Percentiles rank a stretch among this genome's conserved stretches.
Evolutionary conservation across 2,113 vertebrate genomes (phyloP).

Genomic region (Cochlearius cochlearius): DNA sequence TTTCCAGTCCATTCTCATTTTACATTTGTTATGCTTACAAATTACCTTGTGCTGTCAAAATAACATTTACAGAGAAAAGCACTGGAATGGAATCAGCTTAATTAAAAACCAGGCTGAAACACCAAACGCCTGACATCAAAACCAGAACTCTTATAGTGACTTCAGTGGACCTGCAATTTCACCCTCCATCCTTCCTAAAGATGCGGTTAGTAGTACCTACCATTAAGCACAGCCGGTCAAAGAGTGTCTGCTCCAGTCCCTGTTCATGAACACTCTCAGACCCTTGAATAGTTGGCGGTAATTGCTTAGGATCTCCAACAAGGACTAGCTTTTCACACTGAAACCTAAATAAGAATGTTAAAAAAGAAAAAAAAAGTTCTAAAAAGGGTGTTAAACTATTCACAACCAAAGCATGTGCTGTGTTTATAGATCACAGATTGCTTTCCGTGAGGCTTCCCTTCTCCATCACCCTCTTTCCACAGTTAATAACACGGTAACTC

Average conservation of each 20-base stretch:
- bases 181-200: not conserved
- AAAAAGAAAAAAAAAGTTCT: not conserved
- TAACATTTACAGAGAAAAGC: not conserved
- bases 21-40: not conserved
- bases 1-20: not conserved
- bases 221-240: conserved; percentile 79
- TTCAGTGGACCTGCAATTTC: not conserved
- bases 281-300: conserved; percentile 80
- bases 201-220: conserved; percentile 9
- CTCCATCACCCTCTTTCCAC: not conserved
- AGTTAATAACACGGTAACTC: not conserved
- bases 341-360: conserved; percentile 67
- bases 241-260: conserved; percentile 82
- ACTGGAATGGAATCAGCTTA: not conserved
- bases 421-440: not conserved
- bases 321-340: conserved; percentile 81
- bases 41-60: not conserved
- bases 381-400: not conserved
- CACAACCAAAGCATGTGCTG: rapidly evolving
- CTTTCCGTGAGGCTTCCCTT: not conserved
- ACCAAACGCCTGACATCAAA: not conserved
- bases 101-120: not conserved
- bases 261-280: conserved; percentile 73
- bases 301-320: conserved; percentile 80
- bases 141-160: not conserved